phyloP scores from a whole-genome alignment of 2,888 invertebrate species.

The Tenthredo distinguenda region DNA sequence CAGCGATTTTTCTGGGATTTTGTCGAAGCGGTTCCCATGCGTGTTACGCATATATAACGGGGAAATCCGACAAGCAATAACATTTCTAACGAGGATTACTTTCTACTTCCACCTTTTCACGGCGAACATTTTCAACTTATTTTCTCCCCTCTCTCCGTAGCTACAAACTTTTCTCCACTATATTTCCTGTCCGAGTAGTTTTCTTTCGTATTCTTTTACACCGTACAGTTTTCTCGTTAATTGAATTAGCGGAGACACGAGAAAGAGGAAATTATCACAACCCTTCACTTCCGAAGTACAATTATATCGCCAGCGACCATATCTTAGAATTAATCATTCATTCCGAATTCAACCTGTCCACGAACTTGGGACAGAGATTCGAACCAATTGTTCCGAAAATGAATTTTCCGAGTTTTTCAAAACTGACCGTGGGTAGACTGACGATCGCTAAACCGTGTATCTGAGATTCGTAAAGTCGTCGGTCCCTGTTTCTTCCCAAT shows the following conservation, averaged over 20 bases:
- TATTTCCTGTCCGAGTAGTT: background rate
- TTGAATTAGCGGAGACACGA: background rate
- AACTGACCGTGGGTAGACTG: background rate
- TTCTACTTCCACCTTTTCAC: constrained; percentile 8
- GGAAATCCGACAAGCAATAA: constrained; percentile 27
- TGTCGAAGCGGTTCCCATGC: constrained; percentile 23
- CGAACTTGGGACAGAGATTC: background rate
- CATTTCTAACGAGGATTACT: constrained; percentile 38
- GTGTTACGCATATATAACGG: background rate
- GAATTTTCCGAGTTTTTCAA: background rate
- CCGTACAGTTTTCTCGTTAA: background rate
- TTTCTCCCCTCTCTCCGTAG: background rate
- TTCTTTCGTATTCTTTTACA: background rate
- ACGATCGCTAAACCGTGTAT: background rate
- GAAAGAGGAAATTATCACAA: background rate
- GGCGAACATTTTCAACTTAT: constrained; percentile 9
- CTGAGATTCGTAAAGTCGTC: background rate
- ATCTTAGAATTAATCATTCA: background rate
- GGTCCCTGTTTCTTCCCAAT: background rate
- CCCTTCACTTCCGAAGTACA: background rate
- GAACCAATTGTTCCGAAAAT: background rate
- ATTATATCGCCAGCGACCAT: background rate
- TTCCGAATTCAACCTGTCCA: background rate
- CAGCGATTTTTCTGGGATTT: constrained; percentile 45
- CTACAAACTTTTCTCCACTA: background rate